These are phyloP conservation scores for Cariama cristata DNA, from an alignment of 2,113 vertebrate species.

Conservation along the genomic window DNA sequence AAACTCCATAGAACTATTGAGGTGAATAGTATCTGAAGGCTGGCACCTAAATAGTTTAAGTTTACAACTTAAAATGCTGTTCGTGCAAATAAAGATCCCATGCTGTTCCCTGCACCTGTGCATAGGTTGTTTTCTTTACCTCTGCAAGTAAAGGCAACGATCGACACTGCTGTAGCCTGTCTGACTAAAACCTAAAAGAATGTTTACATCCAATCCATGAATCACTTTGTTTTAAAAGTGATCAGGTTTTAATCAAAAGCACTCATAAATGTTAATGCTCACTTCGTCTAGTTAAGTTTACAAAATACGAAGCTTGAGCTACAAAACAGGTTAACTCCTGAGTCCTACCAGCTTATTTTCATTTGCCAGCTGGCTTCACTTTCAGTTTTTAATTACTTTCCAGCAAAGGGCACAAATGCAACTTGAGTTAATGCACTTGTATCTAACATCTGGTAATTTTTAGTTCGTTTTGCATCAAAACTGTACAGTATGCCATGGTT, in stretches of 20 bases:
- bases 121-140: neutral
- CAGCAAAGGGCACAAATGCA: neutral
- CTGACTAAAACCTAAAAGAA: neutral
- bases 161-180: neutral
- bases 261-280: neutral
- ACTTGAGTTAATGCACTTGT: neutral
- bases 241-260: neutral
- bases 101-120: neutral
- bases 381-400: conserved; percentile 14
- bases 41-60: neutral
- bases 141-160: neutral
- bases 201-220: neutral
- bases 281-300: neutral
- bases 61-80: neutral
- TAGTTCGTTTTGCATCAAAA: conserved; percentile 2
- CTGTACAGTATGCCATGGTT: neutral
- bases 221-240: neutral
- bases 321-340: neutral
- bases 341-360: neutral
- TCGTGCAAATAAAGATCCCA: neutral
- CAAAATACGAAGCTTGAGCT: neutral
- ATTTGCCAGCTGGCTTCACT: conserved; percentile 5
- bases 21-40: neutral
- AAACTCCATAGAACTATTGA: neutral
- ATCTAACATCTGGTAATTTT: conserved; percentile 13